A percentile compares a stretch with the other conserved stretches of the same genome.
These are phyloP conservation scores for Notodonta ziczac DNA, from an alignment of 2,888 invertebrate species.

Conservation along the genomic window DNA sequence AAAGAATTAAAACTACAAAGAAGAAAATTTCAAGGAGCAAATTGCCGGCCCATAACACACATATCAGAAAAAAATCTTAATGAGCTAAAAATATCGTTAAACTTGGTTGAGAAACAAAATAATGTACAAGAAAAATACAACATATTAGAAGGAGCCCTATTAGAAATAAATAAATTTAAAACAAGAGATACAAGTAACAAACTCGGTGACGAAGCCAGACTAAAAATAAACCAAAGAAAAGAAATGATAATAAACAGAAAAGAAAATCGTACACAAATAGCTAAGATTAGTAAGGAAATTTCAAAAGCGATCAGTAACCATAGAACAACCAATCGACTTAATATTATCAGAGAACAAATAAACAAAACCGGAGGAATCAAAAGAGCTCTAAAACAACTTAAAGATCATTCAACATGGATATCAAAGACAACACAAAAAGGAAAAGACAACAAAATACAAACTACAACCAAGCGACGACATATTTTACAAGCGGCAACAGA, in stretches of 20 bases:
- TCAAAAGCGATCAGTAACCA: neutral
- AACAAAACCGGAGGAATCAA: constrained; percentile 27
- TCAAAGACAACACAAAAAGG: constrained; percentile 18
- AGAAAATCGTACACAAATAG: constrained; percentile 6
- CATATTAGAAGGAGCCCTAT: neutral
- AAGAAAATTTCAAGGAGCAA: no score
- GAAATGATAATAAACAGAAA: neutral
- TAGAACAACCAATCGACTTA: constrained; percentile 4
- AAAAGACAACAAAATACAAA: constrained; percentile 3
- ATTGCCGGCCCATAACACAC: neutral
- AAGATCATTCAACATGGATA: constrained; percentile 27
- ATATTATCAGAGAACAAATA: constrained; percentile 22
- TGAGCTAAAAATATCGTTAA: neutral
- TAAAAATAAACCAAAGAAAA: neutral
- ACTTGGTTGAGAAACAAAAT: neutral
- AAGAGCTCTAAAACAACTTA: constrained; percentile 28
- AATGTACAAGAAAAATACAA: constrained; percentile 6
- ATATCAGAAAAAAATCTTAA: neutral
- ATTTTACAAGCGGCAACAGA: constrained; percentile 8
- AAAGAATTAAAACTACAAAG: neutral
- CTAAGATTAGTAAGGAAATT: constrained; percentile 7
- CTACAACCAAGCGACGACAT: constrained; percentile 4
- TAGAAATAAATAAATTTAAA: neutral
- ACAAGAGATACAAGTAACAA: neutral
- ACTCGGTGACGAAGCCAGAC: neutral